Base-by-base conservation (phyloP, 2,888 invertebrate genomes). In the Aradus depressus region DNA sequence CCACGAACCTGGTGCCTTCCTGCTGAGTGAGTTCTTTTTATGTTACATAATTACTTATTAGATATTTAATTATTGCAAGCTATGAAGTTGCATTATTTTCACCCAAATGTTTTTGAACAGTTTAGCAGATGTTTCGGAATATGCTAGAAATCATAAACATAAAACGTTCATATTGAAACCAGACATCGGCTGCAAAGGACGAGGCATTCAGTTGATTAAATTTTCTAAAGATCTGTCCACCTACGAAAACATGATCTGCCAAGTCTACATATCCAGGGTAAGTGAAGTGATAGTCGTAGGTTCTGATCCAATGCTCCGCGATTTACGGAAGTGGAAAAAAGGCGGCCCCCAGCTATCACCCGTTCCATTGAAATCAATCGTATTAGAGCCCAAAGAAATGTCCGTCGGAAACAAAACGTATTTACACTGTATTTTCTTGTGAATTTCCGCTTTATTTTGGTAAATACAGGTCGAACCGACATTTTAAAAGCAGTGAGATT, bases 1-100 rank as follows among this genome's bases (percentile, higher is more conserved):
- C 92, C 93, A 1, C 88, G 85, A 71, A 89, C 91, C 6, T 93
- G 92, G 91, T 87, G 89, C 67, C 75, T 93, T 59, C 92, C 93
- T 22, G 49, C 53, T 31, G 59, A 60, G 56, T 57, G 56, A 52
- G 58, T 57, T 21, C 49, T 38, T 16, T 39, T 23, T 44, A 14
- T 44, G 25, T 31, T 42, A 16, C 4, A 16, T 31, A 22, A 19
- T 2, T 14, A 28, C 18, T 26, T 26, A 26, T 12, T 26, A 12
- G 3, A 10, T 26, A 2, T 18, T 4, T 4, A 3, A 19, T 3
- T 10, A 19, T 6, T 23, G 8, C n/a, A 14, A 42, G 5, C 10
- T 26, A n/a, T 18, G 12, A 37, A 8, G 31, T n/a, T 14, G 8
- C 37, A 10, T 14, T 37, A 8, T 37, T n/a, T 37, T 12, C 12